Evolutionary conservation across 1,140 invertebrate genomes (phyloP).

Genomic region (Goniozus legneri): DNA sequence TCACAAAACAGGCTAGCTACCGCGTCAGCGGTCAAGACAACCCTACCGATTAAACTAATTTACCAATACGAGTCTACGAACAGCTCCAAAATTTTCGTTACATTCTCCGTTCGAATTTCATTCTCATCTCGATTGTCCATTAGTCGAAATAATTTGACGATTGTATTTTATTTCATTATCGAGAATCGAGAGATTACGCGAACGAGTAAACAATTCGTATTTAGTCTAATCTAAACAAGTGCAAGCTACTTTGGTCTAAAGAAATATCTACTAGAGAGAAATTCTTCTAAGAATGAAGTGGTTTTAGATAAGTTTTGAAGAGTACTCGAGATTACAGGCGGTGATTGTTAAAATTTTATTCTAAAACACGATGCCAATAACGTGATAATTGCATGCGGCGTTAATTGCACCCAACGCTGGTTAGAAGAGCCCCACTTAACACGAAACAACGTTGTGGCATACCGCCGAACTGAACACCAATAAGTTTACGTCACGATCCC

Average conservation of each 20-base stretch:
- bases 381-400: constrained; percentile 46
- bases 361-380: constrained; percentile 24
- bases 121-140: not conserved
- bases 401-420: constrained; percentile 43
- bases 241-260: no score
- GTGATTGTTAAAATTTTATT: constrained; percentile 10
- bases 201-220: no score
- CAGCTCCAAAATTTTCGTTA: no score
- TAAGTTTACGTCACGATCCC: not conserved
- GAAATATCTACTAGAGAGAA: no score
- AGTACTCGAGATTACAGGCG: constrained; percentile 7
- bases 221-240: no score
- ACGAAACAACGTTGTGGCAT: not conserved
- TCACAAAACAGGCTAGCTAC: constrained; percentile 39
- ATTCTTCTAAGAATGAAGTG: not conserved
- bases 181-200: no score
- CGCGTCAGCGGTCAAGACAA: constrained; percentile 15
- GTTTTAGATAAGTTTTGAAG: not conserved
- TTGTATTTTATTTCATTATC: no score
- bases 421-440: constrained; percentile 22
- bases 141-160: no score
- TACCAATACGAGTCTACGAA: constrained; percentile 10
- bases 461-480: not conserved
- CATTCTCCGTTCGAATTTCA: not conserved
- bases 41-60: constrained; percentile 18